phyloP scores from a whole-genome alignment of 1,140 invertebrate species.

The Cardiocondyla obscurior region DNA sequence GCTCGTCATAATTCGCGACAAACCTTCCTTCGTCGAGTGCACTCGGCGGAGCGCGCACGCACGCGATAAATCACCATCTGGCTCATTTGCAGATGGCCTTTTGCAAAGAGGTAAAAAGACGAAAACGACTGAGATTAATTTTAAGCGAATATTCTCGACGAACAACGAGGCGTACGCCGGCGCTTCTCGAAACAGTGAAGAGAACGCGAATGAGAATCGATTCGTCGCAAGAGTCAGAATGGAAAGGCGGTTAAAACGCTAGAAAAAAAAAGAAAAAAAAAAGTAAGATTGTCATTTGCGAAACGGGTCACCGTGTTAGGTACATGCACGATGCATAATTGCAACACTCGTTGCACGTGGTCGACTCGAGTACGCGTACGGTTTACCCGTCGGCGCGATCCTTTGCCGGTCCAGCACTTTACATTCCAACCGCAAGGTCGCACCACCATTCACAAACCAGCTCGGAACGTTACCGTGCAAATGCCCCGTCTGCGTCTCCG shows the following conservation, averaged over 20 bases:
- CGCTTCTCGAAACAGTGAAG: background rate
- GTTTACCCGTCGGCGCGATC: slow-evolving; percentile 46
- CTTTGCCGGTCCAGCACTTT: slow-evolving; percentile 36
- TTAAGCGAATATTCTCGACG: background rate
- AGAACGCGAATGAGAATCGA: background rate
- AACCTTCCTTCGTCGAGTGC: background rate
- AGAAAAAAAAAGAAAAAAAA: too few species aligned
- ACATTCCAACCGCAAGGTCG: slow-evolving; percentile 62
- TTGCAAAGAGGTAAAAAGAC: background rate
- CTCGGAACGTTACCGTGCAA: slow-evolving; percentile 8
- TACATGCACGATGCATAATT: slow-evolving; percentile 25
- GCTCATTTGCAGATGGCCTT: background rate
- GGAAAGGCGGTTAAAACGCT: background rate
- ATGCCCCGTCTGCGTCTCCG: background rate
- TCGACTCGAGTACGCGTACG: background rate
- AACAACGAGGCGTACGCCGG: background rate
- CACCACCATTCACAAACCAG: slow-evolving; percentile 58
- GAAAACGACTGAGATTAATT: background rate
- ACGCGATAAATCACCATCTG: background rate
- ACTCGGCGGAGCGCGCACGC: background rate
- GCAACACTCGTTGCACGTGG: slow-evolving; percentile 27
- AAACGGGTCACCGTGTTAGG: slow-evolving; percentile 43
- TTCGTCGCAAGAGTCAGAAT: background rate
- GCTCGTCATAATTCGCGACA: background rate
- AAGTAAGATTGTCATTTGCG: slow-evolving; percentile 33